Conservation (phyloP, 2,113 vertebrate genomes). For the Chaetodon trifascialis region DNA sequence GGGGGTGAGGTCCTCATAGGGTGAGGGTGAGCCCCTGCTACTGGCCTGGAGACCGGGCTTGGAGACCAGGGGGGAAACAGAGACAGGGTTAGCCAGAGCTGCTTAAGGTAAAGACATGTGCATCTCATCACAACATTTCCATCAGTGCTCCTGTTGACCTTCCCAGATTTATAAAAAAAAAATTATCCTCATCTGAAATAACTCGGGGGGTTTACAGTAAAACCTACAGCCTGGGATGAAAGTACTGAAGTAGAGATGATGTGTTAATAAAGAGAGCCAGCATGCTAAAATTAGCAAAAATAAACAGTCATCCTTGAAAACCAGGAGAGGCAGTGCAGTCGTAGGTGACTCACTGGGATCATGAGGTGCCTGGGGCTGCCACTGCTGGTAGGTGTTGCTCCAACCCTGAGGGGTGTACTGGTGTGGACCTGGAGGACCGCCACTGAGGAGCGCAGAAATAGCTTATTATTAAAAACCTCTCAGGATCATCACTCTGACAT, state of each 20-base stretch:
- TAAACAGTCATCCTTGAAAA: background rate
- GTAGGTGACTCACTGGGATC: conserved; percentile 86
- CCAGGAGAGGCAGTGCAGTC: conserved; percentile 4
- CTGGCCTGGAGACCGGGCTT: conserved; percentile 71
- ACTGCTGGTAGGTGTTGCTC: conserved; percentile 90
- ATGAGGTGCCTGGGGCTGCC: conserved; percentile 87
- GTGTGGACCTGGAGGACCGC: conserved; percentile 86
- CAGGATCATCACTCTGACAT: background rate
- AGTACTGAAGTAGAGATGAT: background rate
- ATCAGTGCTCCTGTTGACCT: conserved; percentile 49
- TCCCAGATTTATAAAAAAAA: conserved; percentile 27
- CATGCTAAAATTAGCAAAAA: background rate
- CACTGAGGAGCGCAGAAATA: conserved; percentile 66
- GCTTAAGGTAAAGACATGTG: conserved; percentile 16
- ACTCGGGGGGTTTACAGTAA: conserved; percentile 8
- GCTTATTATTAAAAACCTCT: background rate
- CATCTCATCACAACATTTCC: conserved; percentile 66
- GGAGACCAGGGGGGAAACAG: conserved; percentile 63
- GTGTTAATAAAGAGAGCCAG: background rate
- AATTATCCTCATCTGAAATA: conserved; percentile 37
- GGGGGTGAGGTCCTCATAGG: conserved; percentile 72
- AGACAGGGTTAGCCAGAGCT: conserved; percentile 60
- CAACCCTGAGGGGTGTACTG: conserved; percentile 90
- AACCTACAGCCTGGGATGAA: conserved; percentile 9
- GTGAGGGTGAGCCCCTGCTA: conserved; percentile 82